Evolutionary conservation across 2,888 invertebrate species (phyloP).

Genomic region (Polymixis lichenea): DNA sequence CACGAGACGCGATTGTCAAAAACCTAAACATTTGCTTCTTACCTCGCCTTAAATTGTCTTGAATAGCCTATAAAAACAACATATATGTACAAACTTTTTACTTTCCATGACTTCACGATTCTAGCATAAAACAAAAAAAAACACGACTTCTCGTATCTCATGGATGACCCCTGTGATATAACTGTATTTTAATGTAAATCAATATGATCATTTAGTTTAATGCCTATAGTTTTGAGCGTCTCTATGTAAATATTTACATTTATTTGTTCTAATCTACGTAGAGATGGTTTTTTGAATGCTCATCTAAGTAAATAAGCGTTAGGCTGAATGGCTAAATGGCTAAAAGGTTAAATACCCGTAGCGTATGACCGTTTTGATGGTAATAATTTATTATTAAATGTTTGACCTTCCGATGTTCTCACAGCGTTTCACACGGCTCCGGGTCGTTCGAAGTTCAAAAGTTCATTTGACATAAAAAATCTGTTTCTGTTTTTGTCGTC

Average conservation of each 20-base stretch:
- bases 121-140: not conserved
- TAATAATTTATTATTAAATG: slow-evolving; percentile 37
- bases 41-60: too few relatives aligned
- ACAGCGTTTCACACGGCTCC: slow-evolving; percentile 43
- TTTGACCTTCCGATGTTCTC: slow-evolving; percentile 50
- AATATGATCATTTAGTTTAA: slow-evolving; percentile 47
- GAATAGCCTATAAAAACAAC: not conserved
- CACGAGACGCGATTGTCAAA: too few relatives aligned
- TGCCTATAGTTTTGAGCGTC: slow-evolving; percentile 32
- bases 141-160: not conserved
- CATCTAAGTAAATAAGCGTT: slow-evolving; percentile 37
- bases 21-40: too few relatives aligned
- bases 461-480: slow-evolving; percentile 25
- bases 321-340: slow-evolving; percentile 25
- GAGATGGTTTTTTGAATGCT: slow-evolving; percentile 48
- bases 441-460: slow-evolving; percentile 54
- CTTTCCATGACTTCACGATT: not conserved
- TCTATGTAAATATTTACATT: slow-evolving; percentile 56
- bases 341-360: slow-evolving; percentile 47
- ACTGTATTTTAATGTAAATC: slow-evolving; percentile 50
- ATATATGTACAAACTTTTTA: not conserved
- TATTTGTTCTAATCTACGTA: slow-evolving; percentile 52
- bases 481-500: slow-evolving; percentile 10
- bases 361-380: slow-evolving; percentile 32
- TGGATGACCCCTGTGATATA: slow-evolving; percentile 29